Evolutionary conservation across 2,113 vertebrate genomes (phyloP).

Genomic region (Nothocercus julius): DNA sequence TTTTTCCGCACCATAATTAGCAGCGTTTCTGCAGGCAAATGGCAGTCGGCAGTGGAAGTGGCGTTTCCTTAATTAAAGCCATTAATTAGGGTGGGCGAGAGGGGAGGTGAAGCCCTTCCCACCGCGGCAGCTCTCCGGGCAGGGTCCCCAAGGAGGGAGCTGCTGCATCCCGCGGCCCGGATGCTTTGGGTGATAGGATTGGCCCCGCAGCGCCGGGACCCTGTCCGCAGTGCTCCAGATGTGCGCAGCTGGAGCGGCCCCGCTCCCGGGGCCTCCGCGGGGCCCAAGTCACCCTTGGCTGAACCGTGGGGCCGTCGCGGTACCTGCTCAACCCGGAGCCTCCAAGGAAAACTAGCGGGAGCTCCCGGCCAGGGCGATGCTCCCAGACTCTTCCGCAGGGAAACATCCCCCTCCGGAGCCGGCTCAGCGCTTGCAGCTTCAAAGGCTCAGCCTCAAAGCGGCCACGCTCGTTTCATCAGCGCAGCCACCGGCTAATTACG

Average conservation of each 20-base stretch:
- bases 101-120: not conserved
- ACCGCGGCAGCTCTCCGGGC: not conserved
- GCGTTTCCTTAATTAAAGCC: slow-evolving; percentile 75
- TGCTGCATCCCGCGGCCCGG: not conserved
- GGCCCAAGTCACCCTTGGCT: fast-evolving
- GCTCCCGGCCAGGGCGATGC: too few relatives aligned
- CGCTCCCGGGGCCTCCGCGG: fast-evolving
- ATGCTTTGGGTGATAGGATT: not conserved
- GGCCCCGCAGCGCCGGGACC: too few relatives aligned
- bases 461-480: slow-evolving; percentile 72
- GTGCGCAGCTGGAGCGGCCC: not conserved
- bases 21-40: slow-evolving; percentile 59
- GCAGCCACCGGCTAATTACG: slow-evolving; percentile 68
- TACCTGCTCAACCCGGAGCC: not conserved
- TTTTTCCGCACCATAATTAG: slow-evolving; percentile 56
- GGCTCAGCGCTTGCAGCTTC: slow-evolving; percentile 64
- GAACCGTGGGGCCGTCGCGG: fast-evolving
- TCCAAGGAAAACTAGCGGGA: too few relatives aligned
- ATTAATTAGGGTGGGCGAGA: slow-evolving; percentile 65
- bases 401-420: not conserved
- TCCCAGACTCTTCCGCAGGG: too few relatives aligned
- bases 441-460: slow-evolving; percentile 72
- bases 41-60: slow-evolving; percentile 60
- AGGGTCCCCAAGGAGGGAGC: fast-evolving
- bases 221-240: not conserved